Percentiles rank a stretch among this genome's conserved stretches.
These are phyloP conservation scores for Limnothrissa miodon DNA, from an alignment of 2,113 vertebrate genomes.

Conservation along the genomic window DNA sequence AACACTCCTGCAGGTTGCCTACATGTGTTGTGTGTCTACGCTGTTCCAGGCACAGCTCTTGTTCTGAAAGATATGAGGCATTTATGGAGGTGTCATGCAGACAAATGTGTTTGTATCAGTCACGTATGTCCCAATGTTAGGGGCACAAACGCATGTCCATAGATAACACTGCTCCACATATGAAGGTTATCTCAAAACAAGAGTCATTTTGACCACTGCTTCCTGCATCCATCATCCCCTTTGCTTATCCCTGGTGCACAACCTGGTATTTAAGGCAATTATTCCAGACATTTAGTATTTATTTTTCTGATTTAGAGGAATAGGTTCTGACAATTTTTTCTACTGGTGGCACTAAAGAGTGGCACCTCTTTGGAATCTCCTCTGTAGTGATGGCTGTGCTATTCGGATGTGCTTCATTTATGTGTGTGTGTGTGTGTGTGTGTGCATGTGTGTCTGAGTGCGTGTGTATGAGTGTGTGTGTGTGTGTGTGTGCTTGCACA, in stretches of 20 bases:
- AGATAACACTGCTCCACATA: neutral
- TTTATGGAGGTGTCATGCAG: neutral
- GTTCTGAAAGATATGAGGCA: neutral
- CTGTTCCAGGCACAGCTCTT: neutral
- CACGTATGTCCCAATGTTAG: neutral
- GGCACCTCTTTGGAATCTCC: neutral
- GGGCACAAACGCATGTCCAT: neutral
- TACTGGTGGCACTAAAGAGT: neutral
- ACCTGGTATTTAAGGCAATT: too few relatives aligned
- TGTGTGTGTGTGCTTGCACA: neutral
- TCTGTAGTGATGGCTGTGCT: neutral
- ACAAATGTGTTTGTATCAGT: neutral
- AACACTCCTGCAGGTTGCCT: neutral
- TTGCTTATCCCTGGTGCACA: too few relatives aligned
- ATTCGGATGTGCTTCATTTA: neutral
- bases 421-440: neutral
- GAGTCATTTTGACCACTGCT: too few relatives aligned
- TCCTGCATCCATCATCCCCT: too few relatives aligned
- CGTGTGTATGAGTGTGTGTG: constrained; percentile 7
- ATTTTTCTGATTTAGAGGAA: neutral
- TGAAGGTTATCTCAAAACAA: neutral
- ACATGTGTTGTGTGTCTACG: neutral
- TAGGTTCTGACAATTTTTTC: neutral
- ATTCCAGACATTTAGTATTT: neutral
- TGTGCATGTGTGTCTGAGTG: too few relatives aligned